Base-by-base conservation (phyloP, 2,113 vertebrate genomes). In the Petroica traversi region DNA sequence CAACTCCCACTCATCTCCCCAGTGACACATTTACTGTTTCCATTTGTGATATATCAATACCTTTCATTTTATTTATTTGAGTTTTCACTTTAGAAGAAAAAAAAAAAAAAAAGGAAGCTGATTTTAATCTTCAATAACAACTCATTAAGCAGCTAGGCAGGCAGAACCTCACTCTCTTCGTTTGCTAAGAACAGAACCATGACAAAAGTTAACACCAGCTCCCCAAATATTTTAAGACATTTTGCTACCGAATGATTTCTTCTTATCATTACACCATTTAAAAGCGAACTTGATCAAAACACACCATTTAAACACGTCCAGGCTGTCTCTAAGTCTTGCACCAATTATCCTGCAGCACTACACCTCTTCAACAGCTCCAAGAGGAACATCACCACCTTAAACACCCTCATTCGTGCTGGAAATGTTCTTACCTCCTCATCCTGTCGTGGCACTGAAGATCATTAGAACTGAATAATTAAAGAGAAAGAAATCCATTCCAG, bases 51-150 rank as follows among this genome's bases (percentile, higher is more conserved):
- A n/a, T 17, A 95, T 90, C 86, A 85, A 87, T 76, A 75, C 22
- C 82, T 72, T 87, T 82, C 94, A 31, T 59, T 87, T 94, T 90
- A 74, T 93, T 96, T 94, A 89, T 69, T 93, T 86, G 73, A 41
- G 51, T 66, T 72, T 88, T 88, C 79, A 67, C 46, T 86, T 34
- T 31, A 13, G 16, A 45, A 73, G 41, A 19, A 14, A 25, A 52
- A 24, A 26, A 62, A 46, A 72, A 57, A 46, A 72, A 57, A 29
- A 55, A 14, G 4, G 40, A 24, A 34, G 66, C 68, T 77, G 36
- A 55, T 49, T 77, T 88, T 62, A 29, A 80, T 55, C 71, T 55
- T 63, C 3, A 19, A 20, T 31, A 52, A 43, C 19, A 31, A n/a
- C 34, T n/a, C 4, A 54, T 26, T 29, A 57, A 67, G 25, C 22